Base-by-base conservation (phyloP, 1,140 invertebrate genomes). In the Drosophila kanapiae region DNA sequence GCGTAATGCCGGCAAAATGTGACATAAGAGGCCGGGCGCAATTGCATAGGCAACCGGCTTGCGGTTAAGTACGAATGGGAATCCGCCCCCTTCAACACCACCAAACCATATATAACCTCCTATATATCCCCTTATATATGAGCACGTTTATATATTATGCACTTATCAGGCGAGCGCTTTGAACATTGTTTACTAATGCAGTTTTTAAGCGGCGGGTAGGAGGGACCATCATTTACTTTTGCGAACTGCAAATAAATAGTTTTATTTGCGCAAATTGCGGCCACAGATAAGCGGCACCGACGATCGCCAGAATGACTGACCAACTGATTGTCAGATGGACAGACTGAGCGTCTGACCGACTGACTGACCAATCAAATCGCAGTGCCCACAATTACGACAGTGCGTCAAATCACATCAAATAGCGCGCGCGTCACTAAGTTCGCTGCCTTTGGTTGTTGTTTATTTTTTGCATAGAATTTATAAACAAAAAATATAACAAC, bases 221-320 rank as follows among this genome's bases (percentile, higher is more conserved):
- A 31, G 53, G 16, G 67, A 23, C 18, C 9, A 29, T 63, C 68
- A 57, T 76, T 75, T 67, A 48, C 45, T 77, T 67, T 65, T 11
- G 45, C 47, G 31, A 61, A 53, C 60, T 62, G 67, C 65, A 87
- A 82, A 77, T 80, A 88, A 83, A 83, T 88, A 87, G 84, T 90
- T 88, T 84, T 82, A 88, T 88, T 88, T 87, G 85, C 84, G 84
- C 78, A 87, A 87, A 88, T 87, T 83, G 84, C 72, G 77, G 83
- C 69, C 84, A 63, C 58, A 68, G 80, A 87, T 80, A 82, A 90
- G 84, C 64, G 71, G 42, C 54, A 76, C 60, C 16, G 49, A 76
- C 69, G 60, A 68, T 68, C 64, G 64, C 43, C 65, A n/a, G 65
- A 58, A 27, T 49, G 65, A 42, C 69, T 59, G 69, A 59, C 38